These are phyloP conservation scores for Ganaspis sp. DNA, from an alignment of 1,140 invertebrate genomes.

Conservation along the genomic window DNA sequence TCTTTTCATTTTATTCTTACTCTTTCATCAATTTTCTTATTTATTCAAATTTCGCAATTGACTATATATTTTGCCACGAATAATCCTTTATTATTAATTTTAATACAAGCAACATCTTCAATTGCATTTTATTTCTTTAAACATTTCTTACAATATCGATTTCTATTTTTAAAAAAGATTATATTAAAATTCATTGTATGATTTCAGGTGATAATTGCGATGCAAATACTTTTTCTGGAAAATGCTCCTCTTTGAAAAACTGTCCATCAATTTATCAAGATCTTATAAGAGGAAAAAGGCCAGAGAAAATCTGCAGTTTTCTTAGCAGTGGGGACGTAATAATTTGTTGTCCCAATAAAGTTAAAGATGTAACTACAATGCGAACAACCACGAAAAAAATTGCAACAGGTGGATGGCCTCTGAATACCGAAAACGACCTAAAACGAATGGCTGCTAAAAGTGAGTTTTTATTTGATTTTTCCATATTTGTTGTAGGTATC, in stretches of 20 bases:
- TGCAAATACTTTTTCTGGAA: constrained; percentile 40
- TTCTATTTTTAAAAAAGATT: no score
- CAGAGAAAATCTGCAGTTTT: constrained; percentile 52
- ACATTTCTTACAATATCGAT: no score
- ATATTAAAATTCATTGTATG: no score
- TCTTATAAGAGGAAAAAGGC: constrained; percentile 52
- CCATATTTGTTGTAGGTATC: no score
- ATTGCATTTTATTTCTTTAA: no score
- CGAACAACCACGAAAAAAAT: neutral
- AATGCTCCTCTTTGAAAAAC: constrained; percentile 45
- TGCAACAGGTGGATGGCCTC: neutral
- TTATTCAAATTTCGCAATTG: no score
- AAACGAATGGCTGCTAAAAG: constrained; percentile 39
- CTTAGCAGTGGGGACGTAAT: constrained; percentile 42
- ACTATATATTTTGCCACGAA: no score
- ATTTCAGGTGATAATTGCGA: constrained; percentile 56
- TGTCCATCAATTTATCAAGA: constrained; percentile 59
- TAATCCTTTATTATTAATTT: no score
- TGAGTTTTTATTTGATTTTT: constrained; percentile 31
- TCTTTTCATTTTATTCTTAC: no score
- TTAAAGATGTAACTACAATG: neutral
- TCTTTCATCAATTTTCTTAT: no score
- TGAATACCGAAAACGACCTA: neutral
- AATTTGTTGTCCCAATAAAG: constrained; percentile 63
- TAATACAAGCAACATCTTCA: no score